Evolutionary conservation across 2,888 invertebrate genomes (phyloP), one percentile per base, ranked within the genome.

Genomic region (Ischnura elegans): DNA sequence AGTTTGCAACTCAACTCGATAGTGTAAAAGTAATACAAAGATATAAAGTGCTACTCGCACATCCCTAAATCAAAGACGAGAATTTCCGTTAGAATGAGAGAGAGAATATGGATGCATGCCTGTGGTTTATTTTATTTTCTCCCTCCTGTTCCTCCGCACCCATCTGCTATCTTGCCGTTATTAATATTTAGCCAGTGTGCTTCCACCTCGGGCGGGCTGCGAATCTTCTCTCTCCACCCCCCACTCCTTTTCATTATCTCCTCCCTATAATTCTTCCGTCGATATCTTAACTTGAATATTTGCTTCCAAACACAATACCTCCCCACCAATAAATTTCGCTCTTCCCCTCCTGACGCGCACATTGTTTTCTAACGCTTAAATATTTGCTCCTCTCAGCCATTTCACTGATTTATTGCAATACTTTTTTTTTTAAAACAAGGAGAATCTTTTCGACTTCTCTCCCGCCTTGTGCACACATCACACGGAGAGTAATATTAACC

Each of bases 401-500:
- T n/a, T 42, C 61, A 25, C 43, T 66, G 61, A 51, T 90, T 61
- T 43, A 90, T 90, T 10, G 61, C 61, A 66, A 61, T 66, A 61
- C 25, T 90, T 43, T 90, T 90, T 90, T 90, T 43, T 90, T 90
- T 90, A 61, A 90, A 90, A 61, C 66, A 43, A 90, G 61, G 90
- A 66, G 61, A 90, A 36, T 45, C 76, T 36, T 45, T 43, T 43
- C 61, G 21, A 42, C 55, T 43, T 36, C 43, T 25, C 43, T 61
- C 19, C 25, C 61, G 13, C 61, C 19, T 66, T n/a, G 10, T 90
- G 76, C 61, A 90, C 90, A 21, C 90, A 42, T 43, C 86, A 86
- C 45, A 66, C 55, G 90, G 45, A 90, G 90, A 90, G 90, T 90
- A 90, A 90, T 90, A 90, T 61, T 61, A 61, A 43, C 90, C 90